Conservation (phyloP, 2,113 vertebrate genomes). For the Candoia aspera region DNA sequence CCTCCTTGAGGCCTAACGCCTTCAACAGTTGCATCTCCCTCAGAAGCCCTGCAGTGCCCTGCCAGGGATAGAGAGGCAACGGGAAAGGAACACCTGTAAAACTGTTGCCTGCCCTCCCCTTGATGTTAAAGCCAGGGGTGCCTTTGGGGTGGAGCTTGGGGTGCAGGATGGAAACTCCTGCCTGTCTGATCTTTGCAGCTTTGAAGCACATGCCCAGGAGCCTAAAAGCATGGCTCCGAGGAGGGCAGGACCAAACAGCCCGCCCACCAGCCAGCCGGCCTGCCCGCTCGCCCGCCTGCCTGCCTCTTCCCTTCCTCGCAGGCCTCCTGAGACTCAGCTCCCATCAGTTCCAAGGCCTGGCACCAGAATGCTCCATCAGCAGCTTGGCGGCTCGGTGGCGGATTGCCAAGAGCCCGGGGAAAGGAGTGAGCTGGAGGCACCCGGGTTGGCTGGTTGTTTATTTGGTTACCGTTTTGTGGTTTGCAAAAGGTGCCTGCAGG, state of each 20-base stretch:
- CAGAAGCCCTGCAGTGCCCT: background rate
- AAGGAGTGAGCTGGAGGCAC: conserved; percentile 46
- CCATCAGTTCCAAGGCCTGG: conserved; percentile 26
- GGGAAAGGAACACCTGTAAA: background rate
- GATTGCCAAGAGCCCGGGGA: conserved; percentile 7
- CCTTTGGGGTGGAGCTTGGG: background rate
- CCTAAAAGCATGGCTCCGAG: background rate
- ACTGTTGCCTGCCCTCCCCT: background rate
- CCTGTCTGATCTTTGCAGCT: conserved; percentile 16
- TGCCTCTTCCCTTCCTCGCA: conserved; percentile 32
- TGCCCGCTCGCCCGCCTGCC: background rate
- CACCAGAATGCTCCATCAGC: conserved; percentile 30
- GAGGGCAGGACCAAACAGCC: conserved; percentile 32
- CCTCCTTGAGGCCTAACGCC: background rate
- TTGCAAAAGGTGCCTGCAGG: conserved; percentile 64
- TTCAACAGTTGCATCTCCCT: background rate
- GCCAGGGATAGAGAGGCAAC: background rate
- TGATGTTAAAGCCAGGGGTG: background rate
- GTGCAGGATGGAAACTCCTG: background rate
- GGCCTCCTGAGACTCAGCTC: conserved; percentile 17
- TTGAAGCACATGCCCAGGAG: background rate
- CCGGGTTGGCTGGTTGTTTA: conserved; percentile 41
- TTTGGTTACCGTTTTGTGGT: conserved; percentile 59
- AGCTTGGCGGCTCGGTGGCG: conserved; percentile 37
- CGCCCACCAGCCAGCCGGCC: background rate